Conservation (phyloP, 2,113 vertebrate species). For the Sylvietta virens region DNA sequence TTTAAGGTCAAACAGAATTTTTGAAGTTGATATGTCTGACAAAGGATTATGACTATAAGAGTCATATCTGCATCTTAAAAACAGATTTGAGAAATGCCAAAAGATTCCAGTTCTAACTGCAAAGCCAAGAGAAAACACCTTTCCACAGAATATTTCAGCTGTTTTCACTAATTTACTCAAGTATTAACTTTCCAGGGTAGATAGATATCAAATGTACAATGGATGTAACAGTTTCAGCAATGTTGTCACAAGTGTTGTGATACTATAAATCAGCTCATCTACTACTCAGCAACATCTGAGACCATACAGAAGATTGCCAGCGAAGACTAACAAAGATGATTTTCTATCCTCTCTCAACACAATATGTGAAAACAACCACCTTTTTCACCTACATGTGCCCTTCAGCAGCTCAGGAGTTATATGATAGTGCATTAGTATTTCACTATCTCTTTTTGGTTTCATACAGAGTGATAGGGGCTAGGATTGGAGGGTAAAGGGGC, state of each 20-base stretch:
- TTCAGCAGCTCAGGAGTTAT: background rate
- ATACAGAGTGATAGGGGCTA: background rate
- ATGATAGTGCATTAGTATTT: background rate
- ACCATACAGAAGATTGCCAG: background rate
- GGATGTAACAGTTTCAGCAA: background rate
- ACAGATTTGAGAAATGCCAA: background rate
- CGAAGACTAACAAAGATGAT: background rate
- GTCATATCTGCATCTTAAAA: background rate
- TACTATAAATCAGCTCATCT: background rate
- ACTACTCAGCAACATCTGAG: background rate
- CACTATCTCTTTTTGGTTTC: background rate
- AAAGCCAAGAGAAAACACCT: background rate
- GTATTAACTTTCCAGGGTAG: background rate
- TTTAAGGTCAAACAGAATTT: conserved; percentile 5
- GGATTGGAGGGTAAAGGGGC: accelerated
- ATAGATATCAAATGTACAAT: background rate
- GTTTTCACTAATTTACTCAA: background rate
- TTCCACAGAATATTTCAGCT: background rate
- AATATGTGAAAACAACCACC: background rate
- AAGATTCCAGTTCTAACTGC: background rate
- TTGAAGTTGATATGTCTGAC: background rate
- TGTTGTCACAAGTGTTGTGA: background rate
- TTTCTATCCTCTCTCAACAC: background rate
- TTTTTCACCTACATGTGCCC: background rate
- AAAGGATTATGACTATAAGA: conserved; percentile 6